Base-by-base conservation (phyloP, 2,797 vertebrate species). In the Chelon auratus region DNA sequence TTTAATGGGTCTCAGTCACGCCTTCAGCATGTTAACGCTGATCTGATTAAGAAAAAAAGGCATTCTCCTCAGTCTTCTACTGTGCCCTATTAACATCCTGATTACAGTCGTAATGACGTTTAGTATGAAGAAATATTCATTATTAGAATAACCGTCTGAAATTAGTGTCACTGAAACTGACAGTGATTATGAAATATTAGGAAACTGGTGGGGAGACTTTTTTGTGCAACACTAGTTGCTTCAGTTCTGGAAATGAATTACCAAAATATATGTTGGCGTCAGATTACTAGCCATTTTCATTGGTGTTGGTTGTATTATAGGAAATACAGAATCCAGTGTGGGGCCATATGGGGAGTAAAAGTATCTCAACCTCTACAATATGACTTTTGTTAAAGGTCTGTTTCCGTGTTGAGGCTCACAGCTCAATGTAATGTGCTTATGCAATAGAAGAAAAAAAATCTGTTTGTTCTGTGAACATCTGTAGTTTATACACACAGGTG, bases 71-170 rank as follows among this genome's bases (percentile, higher is more conserved):
- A 12, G 39, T 82, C 42, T 61, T 69, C 39, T 65, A n/a, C 69
- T 45, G 62, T 73, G 58, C 37, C 37, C 56, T 81, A 80, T 80
- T 89, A 90, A 74, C 58, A 74, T 62, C 48, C 64, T 85, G 73
- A 89, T 88, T 83, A 81, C 62, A 69, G 62, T 48, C 81, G 64
- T 81, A 86, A 83, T 84, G 66, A 86, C 84, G 72, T 85, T 85
- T 81, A 55, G 55, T 75, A 67, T 73, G 79, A 82, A 81, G 56
- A 80, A 82, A 80, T 80, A 43, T 82, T 86, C 81, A 80, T 87
- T 79, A 78, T 55, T 55, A 76, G 55, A 54, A 81, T 68, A 86
- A 78, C 48, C 75, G 72, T 57, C 56, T 72, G 55, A 58, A 76
- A 86, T 82, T 57, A 80, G 60, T 53, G 51, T 68, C 48, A 54